Base-by-base conservation (phyloP, 2,113 vertebrate species). In the Trachemys scripta region DNA sequence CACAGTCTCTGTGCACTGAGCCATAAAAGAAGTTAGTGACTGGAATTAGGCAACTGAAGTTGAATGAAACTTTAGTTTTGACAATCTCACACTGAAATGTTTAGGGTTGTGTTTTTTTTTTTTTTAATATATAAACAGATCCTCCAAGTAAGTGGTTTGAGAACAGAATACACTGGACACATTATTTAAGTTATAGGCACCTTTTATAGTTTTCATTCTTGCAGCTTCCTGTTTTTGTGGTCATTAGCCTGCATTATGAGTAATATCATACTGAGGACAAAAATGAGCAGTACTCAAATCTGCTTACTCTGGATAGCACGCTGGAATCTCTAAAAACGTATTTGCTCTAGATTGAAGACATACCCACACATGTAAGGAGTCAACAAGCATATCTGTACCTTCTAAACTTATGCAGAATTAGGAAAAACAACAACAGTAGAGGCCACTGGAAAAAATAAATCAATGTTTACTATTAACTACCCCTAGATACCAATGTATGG, bases 1-100 rank as follows among this genome's bases (percentile, higher is more conserved):
- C 85, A 76, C 88, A 92, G 96, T 93, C 90, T 93, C 91, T 45
- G 79, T 38, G 76, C 86, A 84, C 59, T 93, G 22, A 50, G 92
- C 62, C 76, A 85, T 86, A 90, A 35, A 90, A 84, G 78, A 20
- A 22, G 2, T 92, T 85, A 94, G 95, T 6, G 85, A 97, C 83
- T 0, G 38, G 38, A 91, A 92, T 97, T 92, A 96, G 93, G 85
- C 82, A 95, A 93, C 82, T 86, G 82, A 29, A 85, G 91, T 57
- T 53, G 1, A 56, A 54, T 35, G 10, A 76, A 94, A 79, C 49
- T 12, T 94, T 79, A 1, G 14, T 22, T 90, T 69, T 45, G 79
- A 83, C 75, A 86, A 84, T 6, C 53, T 92, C 79, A 86, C 53
- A 87, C 88, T 12, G 57, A 91, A 89, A 81, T 6, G 75, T 1